Evolutionary conservation across 2,888 invertebrate species (phyloP).

Genomic region (Meghimatium bilineatum): DNA sequence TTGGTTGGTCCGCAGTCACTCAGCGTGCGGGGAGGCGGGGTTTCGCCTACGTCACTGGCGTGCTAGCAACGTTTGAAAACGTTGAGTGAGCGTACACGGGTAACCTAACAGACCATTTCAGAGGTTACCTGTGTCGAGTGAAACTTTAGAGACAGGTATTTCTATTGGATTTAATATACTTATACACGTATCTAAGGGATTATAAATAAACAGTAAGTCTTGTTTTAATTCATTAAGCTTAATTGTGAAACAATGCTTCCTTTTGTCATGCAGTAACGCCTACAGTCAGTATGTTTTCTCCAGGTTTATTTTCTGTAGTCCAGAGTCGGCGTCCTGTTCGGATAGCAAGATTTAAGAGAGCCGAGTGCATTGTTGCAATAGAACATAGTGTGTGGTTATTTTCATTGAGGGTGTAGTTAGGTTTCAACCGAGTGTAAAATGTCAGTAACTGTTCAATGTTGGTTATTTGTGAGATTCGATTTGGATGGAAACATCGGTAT

Average conservation of each 20-base stretch:
- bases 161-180: not conserved
- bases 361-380: too few species aligned
- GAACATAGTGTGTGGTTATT: too few species aligned
- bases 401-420: too few species aligned
- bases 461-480: too few species aligned
- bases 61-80: slow-evolving; percentile 27
- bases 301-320: too few species aligned
- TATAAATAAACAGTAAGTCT: not conserved
- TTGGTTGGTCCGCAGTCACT: slow-evolving; percentile 35
- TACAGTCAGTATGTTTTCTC: too few species aligned
- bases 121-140: slow-evolving; percentile 25
- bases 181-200: not conserved
- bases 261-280: not conserved
- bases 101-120: not conserved
- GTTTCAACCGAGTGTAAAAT: too few species aligned
- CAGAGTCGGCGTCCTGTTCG: too few species aligned
- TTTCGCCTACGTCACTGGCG: slow-evolving; percentile 32
- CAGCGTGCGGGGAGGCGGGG: slow-evolving; percentile 35
- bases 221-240: not conserved
- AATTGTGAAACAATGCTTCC: not conserved
- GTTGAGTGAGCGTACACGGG: slow-evolving; percentile 17
- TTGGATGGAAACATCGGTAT: too few species aligned
- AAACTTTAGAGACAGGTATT: slow-evolving; percentile 13
- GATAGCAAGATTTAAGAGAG: too few species aligned
- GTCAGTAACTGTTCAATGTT: too few species aligned